Evolutionary conservation across 2,888 invertebrate genomes (phyloP).

Genomic region (Eurois occulta): DNA sequence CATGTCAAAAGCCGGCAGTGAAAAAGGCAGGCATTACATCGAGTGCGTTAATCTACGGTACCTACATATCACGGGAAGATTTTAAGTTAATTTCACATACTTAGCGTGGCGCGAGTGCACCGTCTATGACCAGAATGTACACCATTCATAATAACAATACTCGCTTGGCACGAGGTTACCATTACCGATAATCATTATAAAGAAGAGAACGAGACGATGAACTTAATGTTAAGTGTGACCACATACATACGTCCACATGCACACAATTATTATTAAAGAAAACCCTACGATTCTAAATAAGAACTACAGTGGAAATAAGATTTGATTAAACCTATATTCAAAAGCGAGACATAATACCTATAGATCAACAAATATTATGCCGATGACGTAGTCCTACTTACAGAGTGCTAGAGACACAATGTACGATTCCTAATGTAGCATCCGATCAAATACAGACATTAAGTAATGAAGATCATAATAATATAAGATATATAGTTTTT

Average conservation of each 20-base stretch:
- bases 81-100: constrained; percentile 78
- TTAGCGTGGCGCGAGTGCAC: constrained; percentile 80
- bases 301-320: constrained; percentile 83
- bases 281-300: constrained; percentile 82
- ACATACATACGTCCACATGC: constrained; percentile 85
- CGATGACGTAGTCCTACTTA: constrained; percentile 75
- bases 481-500: constrained; percentile 76
- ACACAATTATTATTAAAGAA: constrained; percentile 81
- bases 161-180: constrained; percentile 80
- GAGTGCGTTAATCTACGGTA: constrained; percentile 67
- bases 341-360: constrained; percentile 82
- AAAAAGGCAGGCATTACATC: constrained; percentile 70
- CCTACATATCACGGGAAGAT: constrained; percentile 72
- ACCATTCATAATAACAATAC: constrained; percentile 83
- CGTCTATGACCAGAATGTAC: constrained; percentile 89
- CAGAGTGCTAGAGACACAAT: constrained; percentile 75
- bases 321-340: constrained; percentile 78
- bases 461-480: constrained; percentile 76
- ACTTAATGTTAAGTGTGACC: constrained; percentile 85
- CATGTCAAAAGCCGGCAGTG: constrained; percentile 64
- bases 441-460: constrained; percentile 79
- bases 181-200: constrained; percentile 75
- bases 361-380: constrained; percentile 82
- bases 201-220: constrained; percentile 80
- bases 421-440: constrained; percentile 73